Percentiles rank a stretch among this genome's conserved stretches.
phyloP scores from a whole-genome alignment of 2,888 invertebrate species.

The Empis livida region DNA sequence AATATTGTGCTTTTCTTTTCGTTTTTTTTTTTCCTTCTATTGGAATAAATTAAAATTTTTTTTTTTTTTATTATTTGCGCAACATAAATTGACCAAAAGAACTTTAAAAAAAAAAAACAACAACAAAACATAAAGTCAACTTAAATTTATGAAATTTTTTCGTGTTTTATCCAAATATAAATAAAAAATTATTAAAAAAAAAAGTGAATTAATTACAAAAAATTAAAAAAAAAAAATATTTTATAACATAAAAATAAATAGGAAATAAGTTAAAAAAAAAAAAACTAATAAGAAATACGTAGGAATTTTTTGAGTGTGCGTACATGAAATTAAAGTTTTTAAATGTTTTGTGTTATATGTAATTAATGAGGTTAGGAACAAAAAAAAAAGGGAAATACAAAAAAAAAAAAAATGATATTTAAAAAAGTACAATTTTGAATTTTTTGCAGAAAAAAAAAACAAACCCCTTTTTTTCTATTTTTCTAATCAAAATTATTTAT shows the following conservation, averaged over 20 bases:
- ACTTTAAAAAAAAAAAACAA: neutral
- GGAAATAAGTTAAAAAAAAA: slow-evolving; percentile 8
- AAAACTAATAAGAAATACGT: slow-evolving; percentile 10
- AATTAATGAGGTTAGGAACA: neutral
- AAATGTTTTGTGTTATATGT: no score
- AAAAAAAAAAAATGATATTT: slow-evolving; percentile 2
- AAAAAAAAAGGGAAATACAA: neutral
- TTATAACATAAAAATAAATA: neutral
- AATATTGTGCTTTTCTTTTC: no score
- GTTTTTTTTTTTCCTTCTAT: no score
- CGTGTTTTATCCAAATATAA: no score
- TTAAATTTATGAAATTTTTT: no score
- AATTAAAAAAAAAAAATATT: no score
- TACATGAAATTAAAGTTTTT: slow-evolving; percentile 7
- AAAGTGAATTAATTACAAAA: no score
- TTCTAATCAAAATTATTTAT: no score
- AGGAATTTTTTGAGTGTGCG: slow-evolving; percentile 16
- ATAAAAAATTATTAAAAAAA: no score
- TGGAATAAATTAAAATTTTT: no score
- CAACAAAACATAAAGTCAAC: no score
- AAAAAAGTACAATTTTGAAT: slow-evolving; percentile 3
- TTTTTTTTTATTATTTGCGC: no score
- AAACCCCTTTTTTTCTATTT: neutral
- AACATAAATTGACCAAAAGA: neutral
- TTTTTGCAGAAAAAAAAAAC: slow-evolving; percentile 1